These are phyloP conservation scores for Hecatera dysodea DNA, from an alignment of 2,888 invertebrate species.

Conservation along the genomic window DNA sequence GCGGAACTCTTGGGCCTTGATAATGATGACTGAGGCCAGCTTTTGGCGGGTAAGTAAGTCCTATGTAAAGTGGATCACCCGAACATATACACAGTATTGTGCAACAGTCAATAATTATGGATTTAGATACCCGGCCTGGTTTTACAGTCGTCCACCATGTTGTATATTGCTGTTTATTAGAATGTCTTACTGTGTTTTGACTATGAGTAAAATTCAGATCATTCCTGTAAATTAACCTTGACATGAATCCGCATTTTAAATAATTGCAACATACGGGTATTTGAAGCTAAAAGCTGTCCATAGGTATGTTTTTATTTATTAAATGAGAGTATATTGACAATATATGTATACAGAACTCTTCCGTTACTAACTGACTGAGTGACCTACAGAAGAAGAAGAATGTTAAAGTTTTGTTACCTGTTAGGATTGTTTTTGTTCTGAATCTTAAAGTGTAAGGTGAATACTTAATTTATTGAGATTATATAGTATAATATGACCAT, in stretches of 20 bases:
- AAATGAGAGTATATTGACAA: too few species aligned
- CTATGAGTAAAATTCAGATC: slow-evolving; percentile 33
- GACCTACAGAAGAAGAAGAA: too few species aligned
- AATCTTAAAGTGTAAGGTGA: too few species aligned
- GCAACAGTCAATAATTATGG: slow-evolving; percentile 28
- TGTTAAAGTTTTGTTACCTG: too few species aligned
- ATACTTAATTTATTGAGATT: too few species aligned
- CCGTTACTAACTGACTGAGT: too few species aligned
- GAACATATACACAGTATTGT: slow-evolving; percentile 14
- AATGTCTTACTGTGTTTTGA: slow-evolving; percentile 22
- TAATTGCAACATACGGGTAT: too few species aligned
- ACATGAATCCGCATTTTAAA: slow-evolving; percentile 26
- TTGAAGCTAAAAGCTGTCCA: too few species aligned
- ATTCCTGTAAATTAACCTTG: slow-evolving; percentile 44
- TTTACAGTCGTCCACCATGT: slow-evolving; percentile 9
- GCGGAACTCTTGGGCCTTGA: slow-evolving; percentile 96
- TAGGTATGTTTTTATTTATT: too few species aligned
- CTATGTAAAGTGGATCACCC: slow-evolving; percentile 22
- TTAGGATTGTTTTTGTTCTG: too few species aligned
- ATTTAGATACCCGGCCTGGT: slow-evolving; percentile 60
- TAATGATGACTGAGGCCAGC: slow-evolving; percentile 93
- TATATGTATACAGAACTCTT: too few species aligned
- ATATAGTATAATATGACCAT: too few species aligned
- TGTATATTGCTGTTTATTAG: slow-evolving; percentile 36
- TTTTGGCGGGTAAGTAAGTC: slow-evolving; percentile 68